Conservation (phyloP, 2,888 invertebrate genomes). For the Mylabris sibirica region DNA sequence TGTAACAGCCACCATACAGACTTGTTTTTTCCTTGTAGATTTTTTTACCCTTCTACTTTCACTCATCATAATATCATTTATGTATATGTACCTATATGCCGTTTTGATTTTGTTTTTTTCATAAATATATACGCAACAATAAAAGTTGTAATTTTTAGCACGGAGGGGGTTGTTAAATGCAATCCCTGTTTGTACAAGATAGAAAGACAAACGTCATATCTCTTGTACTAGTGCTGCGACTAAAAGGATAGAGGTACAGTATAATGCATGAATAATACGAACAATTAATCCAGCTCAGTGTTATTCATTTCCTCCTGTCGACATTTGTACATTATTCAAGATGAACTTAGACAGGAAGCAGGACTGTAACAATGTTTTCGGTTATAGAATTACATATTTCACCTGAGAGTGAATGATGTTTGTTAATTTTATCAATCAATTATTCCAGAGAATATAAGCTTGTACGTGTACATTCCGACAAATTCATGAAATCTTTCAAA, state of each 20-base stretch:
- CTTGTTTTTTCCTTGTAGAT: neutral
- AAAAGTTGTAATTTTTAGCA: neutral
- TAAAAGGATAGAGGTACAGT: conserved; percentile 25
- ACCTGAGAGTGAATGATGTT: neutral
- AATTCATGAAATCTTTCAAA: too few species aligned
- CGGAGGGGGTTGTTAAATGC: too few species aligned
- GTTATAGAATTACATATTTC: neutral
- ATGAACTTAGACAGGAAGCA: conserved; percentile 24
- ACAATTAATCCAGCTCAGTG: conserved; percentile 36
- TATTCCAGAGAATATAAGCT: neutral
- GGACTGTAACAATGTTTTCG: conserved; percentile 1
- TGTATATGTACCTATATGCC: neutral
- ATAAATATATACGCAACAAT: neutral
- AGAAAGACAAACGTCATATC: neutral
- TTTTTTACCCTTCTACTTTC: neutral
- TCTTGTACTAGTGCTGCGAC: conserved; percentile 19
- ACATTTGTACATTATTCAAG: conserved; percentile 31
- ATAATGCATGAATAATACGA: conserved; percentile 37
- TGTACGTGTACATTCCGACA: too few species aligned
- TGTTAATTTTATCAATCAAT: neutral
- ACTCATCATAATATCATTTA: conserved; percentile 13
- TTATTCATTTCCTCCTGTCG: conserved; percentile 36
- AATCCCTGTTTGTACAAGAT: too few species aligned
- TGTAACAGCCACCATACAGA: neutral
- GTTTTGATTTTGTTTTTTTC: neutral